Evolutionary conservation across 1,140 invertebrate species (phyloP).

Genomic region (Aphaenogaster ashmeadi): DNA sequence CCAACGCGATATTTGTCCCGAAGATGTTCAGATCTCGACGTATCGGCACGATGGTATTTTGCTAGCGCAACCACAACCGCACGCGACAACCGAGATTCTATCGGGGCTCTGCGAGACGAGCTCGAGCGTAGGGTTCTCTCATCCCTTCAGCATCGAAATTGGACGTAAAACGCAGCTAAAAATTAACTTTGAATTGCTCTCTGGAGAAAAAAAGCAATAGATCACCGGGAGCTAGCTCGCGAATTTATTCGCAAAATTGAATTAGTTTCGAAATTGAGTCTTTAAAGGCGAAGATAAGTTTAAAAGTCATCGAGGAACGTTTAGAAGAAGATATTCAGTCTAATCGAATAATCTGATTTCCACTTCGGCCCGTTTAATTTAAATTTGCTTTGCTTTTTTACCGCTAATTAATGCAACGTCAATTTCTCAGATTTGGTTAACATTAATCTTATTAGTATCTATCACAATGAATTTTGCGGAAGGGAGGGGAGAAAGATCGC

Average conservation of each 20-base stretch:
- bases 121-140: background rate
- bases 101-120: constrained; percentile 41
- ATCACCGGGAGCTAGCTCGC: background rate
- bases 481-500: background rate
- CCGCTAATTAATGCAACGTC: background rate
- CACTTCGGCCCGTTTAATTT: background rate
- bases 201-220: background rate
- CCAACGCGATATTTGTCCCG: constrained; percentile 61
- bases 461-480: constrained; percentile 18
- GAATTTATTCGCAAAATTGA: constrained; percentile 23
- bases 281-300: background rate
- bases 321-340: background rate
- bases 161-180: background rate
- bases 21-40: constrained; percentile 69
- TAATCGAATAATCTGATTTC: constrained; percentile 21
- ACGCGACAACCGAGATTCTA: constrained; percentile 41
- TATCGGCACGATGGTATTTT: constrained; percentile 50
- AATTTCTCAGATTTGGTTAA: constrained; percentile 17
- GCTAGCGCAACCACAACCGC: constrained; percentile 25
- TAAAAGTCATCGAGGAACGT: background rate
- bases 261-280: constrained; percentile 6
- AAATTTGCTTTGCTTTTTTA: constrained; percentile 16
- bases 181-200: background rate
- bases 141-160: constrained; percentile 11
- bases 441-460: background rate